A percentile compares a stretch with the other conserved stretches of the same genome.
These are phyloP conservation scores for Chitala chitala DNA, from an alignment of 2,113 vertebrate species.

Conservation along the genomic window DNA sequence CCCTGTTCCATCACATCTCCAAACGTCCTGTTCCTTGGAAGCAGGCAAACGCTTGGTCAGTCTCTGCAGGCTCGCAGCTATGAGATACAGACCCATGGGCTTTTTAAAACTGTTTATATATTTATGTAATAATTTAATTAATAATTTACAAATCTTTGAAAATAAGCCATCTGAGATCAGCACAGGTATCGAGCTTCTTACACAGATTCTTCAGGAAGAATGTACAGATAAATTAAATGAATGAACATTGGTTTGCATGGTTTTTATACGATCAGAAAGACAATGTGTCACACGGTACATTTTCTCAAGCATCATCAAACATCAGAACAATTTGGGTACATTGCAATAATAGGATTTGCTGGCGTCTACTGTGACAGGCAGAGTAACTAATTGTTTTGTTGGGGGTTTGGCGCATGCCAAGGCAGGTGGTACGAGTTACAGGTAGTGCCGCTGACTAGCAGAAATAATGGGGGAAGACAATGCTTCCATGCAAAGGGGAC, in stretches of 20 bases:
- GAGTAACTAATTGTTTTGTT: constrained; percentile 25
- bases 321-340: constrained; percentile 33
- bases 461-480: neutral
- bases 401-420: constrained; percentile 21
- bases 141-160: no score
- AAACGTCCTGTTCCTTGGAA: neutral
- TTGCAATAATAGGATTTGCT: constrained; percentile 51
- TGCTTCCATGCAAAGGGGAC: neutral
- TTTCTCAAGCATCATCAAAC: no score
- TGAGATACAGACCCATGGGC: neutral
- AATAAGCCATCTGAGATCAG: neutral
- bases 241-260: neutral
- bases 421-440: neutral
- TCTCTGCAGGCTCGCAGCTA: neutral
- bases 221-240: neutral
- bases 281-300: no score
- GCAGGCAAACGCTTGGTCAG: neutral
- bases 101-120: no score
- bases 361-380: constrained; percentile 30
- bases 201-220: neutral
- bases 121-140: no score
- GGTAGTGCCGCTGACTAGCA: neutral
- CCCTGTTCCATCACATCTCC: neutral
- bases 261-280: neutral
- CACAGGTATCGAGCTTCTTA: no score